Evolutionary conservation across 2,888 invertebrate genomes (phyloP), one percentile per base, ranked within the genome.

Genomic region (Elysia crispata): DNA sequence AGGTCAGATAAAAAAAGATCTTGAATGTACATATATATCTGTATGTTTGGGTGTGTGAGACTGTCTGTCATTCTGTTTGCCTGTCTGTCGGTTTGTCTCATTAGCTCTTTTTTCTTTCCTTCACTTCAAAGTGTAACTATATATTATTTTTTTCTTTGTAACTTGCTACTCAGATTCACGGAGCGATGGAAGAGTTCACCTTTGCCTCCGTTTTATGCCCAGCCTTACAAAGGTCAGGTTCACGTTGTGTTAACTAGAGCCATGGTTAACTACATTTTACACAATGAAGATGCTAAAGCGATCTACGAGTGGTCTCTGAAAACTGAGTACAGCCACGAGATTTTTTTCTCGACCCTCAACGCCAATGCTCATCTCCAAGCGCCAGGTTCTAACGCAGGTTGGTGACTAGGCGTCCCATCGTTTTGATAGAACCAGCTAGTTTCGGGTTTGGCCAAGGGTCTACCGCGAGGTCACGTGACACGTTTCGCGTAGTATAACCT

Each of bases 341-440:
- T 86, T 50, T 88, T 83, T 77, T 90, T 88, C 83, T 77, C 86
- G 0, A 86, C 89, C 1, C 74, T 90, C 11, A 88, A 88, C 76
- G 84, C 86, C 79, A 89, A 87, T 74, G 84, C 86, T 11, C 84
- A 86, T 33, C 81, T 87, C 3, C 81, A 82, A 0, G 84, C 87
- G 0, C 89, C 89, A 1, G 89, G 89, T 25, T 84, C 88, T 5
- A 88, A 87, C 62, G 83, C 76, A 80, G 86, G 88, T 88, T 30
- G 11, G 57, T 18, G 30, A 25, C 28, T 30, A 6, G 18, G 18
- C 30, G 25, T 25, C 6, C 3, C n/a, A n/a, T n/a, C n/a, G n/a
- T n/a, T n/a, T n/a, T n/a, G n/a, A n/a, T n/a, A n/a, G n/a, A n/a
- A n/a, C n/a, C n/a, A n/a, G n/a, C n/a, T n/a, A n/a, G n/a, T n/a